phyloP scores from a whole-genome alignment of 64 coral and sea anemone species.

The Stichodactyla helianthus region DNA sequence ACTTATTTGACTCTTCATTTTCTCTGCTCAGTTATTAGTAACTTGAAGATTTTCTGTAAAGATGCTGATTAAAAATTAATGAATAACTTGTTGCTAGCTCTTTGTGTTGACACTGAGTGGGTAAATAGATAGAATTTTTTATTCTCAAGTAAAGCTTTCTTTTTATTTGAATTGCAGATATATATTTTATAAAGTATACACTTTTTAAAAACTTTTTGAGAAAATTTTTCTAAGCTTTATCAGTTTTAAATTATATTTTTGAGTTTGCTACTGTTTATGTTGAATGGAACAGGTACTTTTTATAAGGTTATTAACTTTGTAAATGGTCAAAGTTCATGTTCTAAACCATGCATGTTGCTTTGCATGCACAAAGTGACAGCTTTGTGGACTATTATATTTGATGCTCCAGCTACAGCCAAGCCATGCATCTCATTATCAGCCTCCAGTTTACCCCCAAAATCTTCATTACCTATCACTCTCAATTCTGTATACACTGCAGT shows the following conservation, averaged over 20 bases:
- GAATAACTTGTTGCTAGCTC: neutral
- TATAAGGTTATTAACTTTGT: neutral
- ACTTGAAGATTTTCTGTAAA: neutral
- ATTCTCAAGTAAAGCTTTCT: neutral
- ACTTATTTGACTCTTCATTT: neutral
- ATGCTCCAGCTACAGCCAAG: neutral
- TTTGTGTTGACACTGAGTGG: neutral
- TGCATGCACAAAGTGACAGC: neutral
- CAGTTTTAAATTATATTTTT: neutral
- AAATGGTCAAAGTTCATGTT: slow-evolving; percentile 8
- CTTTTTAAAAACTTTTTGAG: neutral
- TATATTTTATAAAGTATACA: neutral
- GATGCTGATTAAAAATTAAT: slow-evolving; percentile 19
- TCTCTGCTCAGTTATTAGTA: neutral
- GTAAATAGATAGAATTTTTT: neutral
- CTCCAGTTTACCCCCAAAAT: neutral
- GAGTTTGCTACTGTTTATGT: neutral
- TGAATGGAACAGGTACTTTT: neutral
- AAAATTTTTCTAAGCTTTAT: neutral
- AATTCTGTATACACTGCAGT: neutral
- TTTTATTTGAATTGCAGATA: too few relatives aligned
- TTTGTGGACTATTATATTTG: neutral
- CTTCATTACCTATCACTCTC: neutral
- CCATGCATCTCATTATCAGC: slow-evolving; percentile 8
- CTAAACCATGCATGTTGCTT: neutral